Conservation (phyloP, 92 coral and sea anemone genomes). For the Bergia puertoricense region DNA sequence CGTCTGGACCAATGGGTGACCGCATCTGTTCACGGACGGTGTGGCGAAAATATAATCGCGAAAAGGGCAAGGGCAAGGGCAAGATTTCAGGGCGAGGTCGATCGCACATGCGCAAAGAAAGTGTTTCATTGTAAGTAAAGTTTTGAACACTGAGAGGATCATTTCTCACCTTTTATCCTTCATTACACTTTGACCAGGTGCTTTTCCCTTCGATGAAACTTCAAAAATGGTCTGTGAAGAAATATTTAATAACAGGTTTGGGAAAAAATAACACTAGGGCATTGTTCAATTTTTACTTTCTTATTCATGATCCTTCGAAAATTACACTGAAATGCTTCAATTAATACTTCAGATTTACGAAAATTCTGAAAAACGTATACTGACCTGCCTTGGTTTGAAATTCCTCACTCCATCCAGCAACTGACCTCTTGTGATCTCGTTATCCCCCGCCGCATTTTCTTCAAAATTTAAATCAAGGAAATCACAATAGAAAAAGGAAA, state of each 20-base stretch:
- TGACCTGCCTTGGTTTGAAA: constrained; percentile 88
- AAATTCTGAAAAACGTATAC: background rate
- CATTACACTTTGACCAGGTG: constrained; percentile 1
- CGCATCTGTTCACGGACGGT: too few species aligned
- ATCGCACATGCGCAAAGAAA: too few species aligned
- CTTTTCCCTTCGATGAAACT: background rate
- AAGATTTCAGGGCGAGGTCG: too few species aligned
- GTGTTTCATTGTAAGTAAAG: too few species aligned
- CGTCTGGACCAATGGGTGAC: too few species aligned
- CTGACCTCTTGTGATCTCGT: constrained; percentile 61
- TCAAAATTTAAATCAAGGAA: background rate
- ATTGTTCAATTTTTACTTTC: too few species aligned
- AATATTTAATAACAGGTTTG: too few species aligned
- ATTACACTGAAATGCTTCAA: too few species aligned
- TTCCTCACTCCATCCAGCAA: constrained; percentile 82
- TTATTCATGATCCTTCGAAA: too few species aligned
- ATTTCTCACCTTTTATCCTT: constrained; percentile 2
- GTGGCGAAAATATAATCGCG: too few species aligned
- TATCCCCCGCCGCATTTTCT: constrained; percentile 50
- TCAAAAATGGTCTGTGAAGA: constrained; percentile 1
- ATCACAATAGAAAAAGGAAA: background rate
- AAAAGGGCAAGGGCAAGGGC: too few species aligned
- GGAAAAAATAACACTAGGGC: background rate
- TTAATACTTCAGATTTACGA: too few species aligned
- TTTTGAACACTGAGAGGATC: background rate